A percentile compares a stretch with the other conserved stretches of the same genome.
phyloP scores from a whole-genome alignment of 2,797 vertebrate genomes.

The Xiphorhynchus erythropygius region DNA sequence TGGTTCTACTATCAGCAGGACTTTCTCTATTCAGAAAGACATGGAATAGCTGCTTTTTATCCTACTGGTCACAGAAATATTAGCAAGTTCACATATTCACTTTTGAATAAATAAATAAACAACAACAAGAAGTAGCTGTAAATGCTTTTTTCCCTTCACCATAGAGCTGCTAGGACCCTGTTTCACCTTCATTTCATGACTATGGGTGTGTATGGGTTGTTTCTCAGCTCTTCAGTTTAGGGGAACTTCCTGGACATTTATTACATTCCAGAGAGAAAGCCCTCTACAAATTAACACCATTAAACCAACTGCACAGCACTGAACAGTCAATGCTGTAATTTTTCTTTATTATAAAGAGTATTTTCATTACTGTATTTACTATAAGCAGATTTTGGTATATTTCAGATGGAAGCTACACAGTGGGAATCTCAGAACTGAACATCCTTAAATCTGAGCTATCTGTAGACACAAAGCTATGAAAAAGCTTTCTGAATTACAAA shows the following conservation, averaged over 20 bases:
- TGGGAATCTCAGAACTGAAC: background rate
- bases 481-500: background rate
- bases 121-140: background rate
- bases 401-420: background rate
- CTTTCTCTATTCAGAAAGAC: background rate
- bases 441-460: background rate
- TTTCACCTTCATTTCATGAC: background rate
- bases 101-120: background rate
- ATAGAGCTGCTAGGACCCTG: background rate
- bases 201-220: background rate
- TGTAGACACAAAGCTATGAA: background rate
- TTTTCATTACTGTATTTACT: background rate
- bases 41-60: background rate
- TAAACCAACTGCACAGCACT: background rate
- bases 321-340: background rate
- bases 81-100: background rate
- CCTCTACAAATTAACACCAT: background rate
- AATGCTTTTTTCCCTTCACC: background rate
- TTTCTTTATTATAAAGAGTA: background rate
- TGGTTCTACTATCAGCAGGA: background rate
- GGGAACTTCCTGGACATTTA: background rate
- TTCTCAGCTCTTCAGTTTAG: background rate
- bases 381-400: background rate
- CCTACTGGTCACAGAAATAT: background rate
- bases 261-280: background rate